Evolutionary conservation across 2,888 invertebrate species (phyloP).

Genomic region (Metacarcinus magister): DNA sequence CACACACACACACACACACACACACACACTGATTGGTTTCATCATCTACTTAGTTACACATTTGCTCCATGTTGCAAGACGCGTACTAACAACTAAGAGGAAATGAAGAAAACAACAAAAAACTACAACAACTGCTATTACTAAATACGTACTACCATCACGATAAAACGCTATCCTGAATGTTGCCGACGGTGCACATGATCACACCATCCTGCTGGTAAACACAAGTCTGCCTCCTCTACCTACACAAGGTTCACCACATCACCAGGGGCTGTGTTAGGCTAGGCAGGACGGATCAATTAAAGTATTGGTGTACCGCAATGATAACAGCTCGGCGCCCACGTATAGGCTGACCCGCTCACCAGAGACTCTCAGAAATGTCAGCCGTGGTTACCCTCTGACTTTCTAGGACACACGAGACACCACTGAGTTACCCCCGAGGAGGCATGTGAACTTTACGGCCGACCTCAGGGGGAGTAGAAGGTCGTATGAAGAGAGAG

Average conservation of each 20-base stretch:
- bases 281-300: constrained; percentile 2
- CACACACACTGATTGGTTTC: neutral
- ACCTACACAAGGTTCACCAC: neutral
- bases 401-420: neutral
- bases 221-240: neutral
- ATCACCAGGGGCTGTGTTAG: neutral
- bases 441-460: neutral
- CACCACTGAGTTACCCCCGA: neutral
- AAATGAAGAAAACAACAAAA: neutral
- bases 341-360: constrained; percentile 19
- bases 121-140: neutral
- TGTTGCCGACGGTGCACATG: neutral
- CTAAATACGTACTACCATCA: neutral
- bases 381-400: neutral
- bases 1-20: neutral
- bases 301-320: neutral
- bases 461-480: neutral
- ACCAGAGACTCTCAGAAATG: neutral
- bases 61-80: neutral
- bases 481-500: neutral
- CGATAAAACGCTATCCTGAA: neutral
- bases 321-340: neutral
- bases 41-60: neutral
- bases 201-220: neutral
- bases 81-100: too few species aligned